Conservation (phyloP, 2,888 invertebrate species). For the Odontocolon sp. region DNA sequence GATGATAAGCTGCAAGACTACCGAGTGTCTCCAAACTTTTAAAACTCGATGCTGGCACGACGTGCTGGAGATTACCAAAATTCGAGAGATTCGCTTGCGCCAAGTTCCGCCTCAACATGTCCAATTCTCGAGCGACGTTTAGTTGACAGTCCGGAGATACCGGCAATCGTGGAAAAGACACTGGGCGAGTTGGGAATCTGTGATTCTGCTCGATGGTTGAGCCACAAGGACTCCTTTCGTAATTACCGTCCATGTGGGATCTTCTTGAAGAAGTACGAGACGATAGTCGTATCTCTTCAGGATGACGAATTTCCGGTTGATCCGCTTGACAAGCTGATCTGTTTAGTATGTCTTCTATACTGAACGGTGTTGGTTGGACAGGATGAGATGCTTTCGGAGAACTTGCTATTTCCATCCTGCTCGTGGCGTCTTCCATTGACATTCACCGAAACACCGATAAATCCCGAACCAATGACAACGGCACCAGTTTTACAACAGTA, state of each 20-base stretch:
- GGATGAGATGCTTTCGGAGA: slow-evolving; percentile 71
- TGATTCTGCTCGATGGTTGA: slow-evolving; percentile 62
- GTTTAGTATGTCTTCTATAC: slow-evolving; percentile 78
- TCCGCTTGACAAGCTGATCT: slow-evolving; percentile 64
- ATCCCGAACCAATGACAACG: neutral
- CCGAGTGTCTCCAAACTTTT: slow-evolving; percentile 72
- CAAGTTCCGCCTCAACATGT: slow-evolving; percentile 75
- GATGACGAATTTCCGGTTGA: slow-evolving; percentile 62
- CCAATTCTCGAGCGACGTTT: slow-evolving; percentile 74
- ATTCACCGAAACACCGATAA: neutral
- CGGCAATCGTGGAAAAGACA: slow-evolving; percentile 67
- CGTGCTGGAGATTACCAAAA: slow-evolving; percentile 65
- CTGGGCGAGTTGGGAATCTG: slow-evolving; percentile 38
- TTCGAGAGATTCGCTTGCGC: slow-evolving; percentile 74
- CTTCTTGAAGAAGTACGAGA: slow-evolving; percentile 75
- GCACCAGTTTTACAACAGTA: neutral
- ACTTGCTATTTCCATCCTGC: slow-evolving; percentile 67
- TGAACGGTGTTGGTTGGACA: slow-evolving; percentile 76
- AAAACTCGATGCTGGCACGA: slow-evolving; percentile 63
- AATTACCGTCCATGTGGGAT: slow-evolving; percentile 64
- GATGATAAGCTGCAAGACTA: slow-evolving; percentile 66
- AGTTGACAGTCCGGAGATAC: slow-evolving; percentile 68
- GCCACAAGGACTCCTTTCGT: slow-evolving; percentile 70
- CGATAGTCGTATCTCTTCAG: slow-evolving; percentile 57
- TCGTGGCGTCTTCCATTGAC: slow-evolving; percentile 70